Evolutionary conservation across 2,888 invertebrate species (phyloP), one percentile per base, ranked within the genome.

Genomic region (Dermolepida albohirtum): DNA sequence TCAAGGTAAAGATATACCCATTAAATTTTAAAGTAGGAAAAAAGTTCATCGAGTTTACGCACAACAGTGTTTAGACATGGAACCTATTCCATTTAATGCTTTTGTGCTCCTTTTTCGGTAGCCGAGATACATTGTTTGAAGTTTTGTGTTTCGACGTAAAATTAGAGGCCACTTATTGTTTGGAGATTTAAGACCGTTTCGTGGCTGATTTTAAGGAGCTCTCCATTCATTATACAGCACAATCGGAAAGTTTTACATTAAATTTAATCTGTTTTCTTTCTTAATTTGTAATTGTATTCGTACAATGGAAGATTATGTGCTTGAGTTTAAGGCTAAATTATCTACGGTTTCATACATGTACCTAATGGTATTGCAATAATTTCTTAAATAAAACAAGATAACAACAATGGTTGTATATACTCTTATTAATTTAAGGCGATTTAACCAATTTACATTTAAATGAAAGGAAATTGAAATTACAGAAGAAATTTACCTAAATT

Each of bases 1-100:
- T 41, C 50, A 50, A 66, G 66, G 59, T 59, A 66, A 57, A 66
- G 59, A 59, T 41, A 66, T 59, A 29, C 66, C 66, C 66, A 59
- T 66, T 66, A 66, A 66, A 59, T 66, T 59, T 66, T 50, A 66
- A 66, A 49, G 47, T 39, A n/a, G 52, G 39, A 27, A 64, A 52
- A 64, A 64, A 64, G 52, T 64, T 64, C 39, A 14, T 11, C 64
- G 44, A 52, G 64, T 64, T 43, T 43, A 43, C 64, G 43, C 51
- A 44, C 41, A 52, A 14, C 40, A 17, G 29, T 54, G 64, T 44
- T 54, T 41, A 44, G 64, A 54, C 43, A 29, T 34, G 64, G 44
- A 44, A 54, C 52, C 64, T 52, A 64, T 52, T 64, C 43, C 52
- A 52, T 6, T 64, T 52, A 52, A 52, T 43, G 64, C 52, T 43